A percentile compares a stretch with the other conserved stretches of the same genome.
phyloP scores from a whole-genome alignment of 2,888 invertebrate genomes.

The Polyommatus iphigenia region DNA sequence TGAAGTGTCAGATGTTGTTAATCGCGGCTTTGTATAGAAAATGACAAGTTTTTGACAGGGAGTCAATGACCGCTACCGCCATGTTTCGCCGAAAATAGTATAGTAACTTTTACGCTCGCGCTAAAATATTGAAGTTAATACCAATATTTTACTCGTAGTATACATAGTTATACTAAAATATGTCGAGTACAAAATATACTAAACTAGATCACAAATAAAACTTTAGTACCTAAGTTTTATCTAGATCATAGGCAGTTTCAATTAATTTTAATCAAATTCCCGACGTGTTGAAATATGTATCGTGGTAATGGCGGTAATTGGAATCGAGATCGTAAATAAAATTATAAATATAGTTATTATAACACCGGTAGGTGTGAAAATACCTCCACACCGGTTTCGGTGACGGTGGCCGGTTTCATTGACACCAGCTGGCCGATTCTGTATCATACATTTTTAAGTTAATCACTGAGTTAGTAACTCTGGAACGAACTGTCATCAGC shows the following conservation, averaged over 20 bases:
- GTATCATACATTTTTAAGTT: no score
- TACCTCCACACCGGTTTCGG: background rate
- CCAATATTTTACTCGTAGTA: background rate
- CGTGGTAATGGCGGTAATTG: constrained; percentile 21
- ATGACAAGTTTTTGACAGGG: no score
- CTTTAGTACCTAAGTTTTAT: background rate
- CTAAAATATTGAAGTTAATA: no score
- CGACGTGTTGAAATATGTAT: constrained; percentile 29
- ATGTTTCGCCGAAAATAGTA: no score
- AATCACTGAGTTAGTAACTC: no score
- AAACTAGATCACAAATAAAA: constrained; percentile 19
- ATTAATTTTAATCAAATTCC: constrained; percentile 24
- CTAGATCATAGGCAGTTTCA: constrained; percentile 22
- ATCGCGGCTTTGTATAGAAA: no score
- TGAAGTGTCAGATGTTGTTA: no score
- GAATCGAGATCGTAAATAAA: background rate
- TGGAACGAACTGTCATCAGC: no score
- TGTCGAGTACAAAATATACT: background rate
- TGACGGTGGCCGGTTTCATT: no score
- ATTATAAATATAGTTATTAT: constrained; percentile 14
- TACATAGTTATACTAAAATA: background rate
- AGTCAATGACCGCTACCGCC: no score
- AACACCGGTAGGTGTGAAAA: constrained; percentile 5
- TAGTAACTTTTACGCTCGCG: no score
- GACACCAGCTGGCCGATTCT: no score